Evolutionary conservation across 2,888 invertebrate genomes (phyloP), one percentile per base, ranked within the genome.

Genomic region (Lycia hirtaria): DNA sequence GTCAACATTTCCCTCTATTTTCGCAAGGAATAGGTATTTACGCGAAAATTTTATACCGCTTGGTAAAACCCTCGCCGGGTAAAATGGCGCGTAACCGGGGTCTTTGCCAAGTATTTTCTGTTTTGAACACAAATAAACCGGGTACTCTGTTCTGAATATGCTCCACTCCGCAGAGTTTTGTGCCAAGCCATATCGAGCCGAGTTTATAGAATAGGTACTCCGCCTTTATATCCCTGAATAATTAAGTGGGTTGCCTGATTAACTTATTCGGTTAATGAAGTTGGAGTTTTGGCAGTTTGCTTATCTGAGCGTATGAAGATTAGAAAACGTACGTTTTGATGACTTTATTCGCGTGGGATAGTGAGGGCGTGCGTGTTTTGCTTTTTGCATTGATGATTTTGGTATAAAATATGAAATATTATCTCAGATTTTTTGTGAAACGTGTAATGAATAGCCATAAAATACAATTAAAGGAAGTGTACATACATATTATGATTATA

Each of bases 31-130:
- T 60, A 60, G 55, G 60, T 60, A 58, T 67, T 65, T 65, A 62
- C 67, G 63, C 61, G 65, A 67, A 63, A 63, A 59, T 58, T 62
- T 65, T 65, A 65, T 64, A 67, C 62, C 61, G 61, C 61, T 62
- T 65, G 65, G 61, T 65, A 61, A 67, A 65, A 65, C 64, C 62
- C 68, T 65, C 64, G 53, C 59, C 40, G 62, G 63, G 63, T 60
- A 65, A 64, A 65, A 62, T 65, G 61, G 57, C 60, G 63, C 51
- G 60, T 65, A 60, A 61, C 59, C 40, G 56, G 73, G 72, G 67
- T 68, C 63, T 70, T 71, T 74, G 77, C 75, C 76, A 74, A 78
- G 72, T 73, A 80, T 75, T 79, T 77, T 76, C 74, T 72, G 75
- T 74, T 77, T 69, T 71, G 67, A 75, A 75, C 72, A 71, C 71